phyloP scores from a whole-genome alignment of 2,888 invertebrate species.

The Graphium colonna region DNA sequence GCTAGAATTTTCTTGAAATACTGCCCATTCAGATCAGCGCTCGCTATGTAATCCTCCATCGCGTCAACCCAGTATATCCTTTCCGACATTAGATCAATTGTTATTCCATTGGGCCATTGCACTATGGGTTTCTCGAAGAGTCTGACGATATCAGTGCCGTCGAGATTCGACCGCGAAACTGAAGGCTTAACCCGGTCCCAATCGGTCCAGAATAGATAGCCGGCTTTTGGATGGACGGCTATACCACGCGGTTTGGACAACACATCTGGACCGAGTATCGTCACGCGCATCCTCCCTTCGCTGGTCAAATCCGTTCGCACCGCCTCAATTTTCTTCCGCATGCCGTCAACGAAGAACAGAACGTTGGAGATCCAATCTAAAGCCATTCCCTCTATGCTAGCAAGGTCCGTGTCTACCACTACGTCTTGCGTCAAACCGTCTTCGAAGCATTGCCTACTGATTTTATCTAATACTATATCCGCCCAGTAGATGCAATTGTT shows the following conservation, averaged over 20 bases:
- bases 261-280: conserved; percentile 83
- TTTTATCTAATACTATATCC: conserved; percentile 89
- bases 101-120: conserved; percentile 93
- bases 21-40: conserved; percentile 85
- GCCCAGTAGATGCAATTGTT: conserved; percentile 95
- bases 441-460: conserved; percentile 88
- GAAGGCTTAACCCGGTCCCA: conserved; percentile 90
- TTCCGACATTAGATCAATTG: conserved; percentile 90
- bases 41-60: conserved; percentile 88
- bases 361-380: conserved; percentile 93
- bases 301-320: conserved; percentile 82
- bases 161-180: conserved; percentile 88
- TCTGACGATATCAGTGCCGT: conserved; percentile 84
- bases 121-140: conserved; percentile 84
- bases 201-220: conserved; percentile 92
- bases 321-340: conserved; percentile 88
- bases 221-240: conserved; percentile 89
- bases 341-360: conserved; percentile 93
- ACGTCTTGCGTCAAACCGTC: conserved; percentile 84
- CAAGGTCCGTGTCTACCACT: conserved; percentile 86
- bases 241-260: conserved; percentile 89
- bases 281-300: conserved; percentile 86
- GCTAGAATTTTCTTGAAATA: conserved; percentile 83
- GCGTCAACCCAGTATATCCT: conserved; percentile 94
- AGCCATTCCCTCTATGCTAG: conserved; percentile 93